Base-by-base conservation (phyloP, 2,888 invertebrate species). In the Crematogaster levior region DNA sequence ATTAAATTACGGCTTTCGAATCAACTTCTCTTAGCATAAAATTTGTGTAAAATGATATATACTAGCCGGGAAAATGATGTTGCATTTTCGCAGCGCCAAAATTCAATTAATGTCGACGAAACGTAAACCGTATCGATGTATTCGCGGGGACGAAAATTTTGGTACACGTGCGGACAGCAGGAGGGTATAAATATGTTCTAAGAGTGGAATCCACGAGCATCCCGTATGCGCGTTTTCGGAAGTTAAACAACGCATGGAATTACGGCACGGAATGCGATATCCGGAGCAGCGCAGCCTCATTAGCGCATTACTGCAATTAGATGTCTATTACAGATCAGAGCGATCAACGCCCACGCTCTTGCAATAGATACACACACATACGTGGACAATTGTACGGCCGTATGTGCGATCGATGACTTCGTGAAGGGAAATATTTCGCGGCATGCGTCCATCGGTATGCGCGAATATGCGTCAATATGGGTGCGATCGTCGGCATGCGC, bases 291-390 rank as follows among this genome's bases (percentile, higher is more conserved):
- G 82, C 83, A 81, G 83, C 83, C 85, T 86, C 84, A 82, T 89
- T 89, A 86, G 84, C 79, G 85, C 79, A 89, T 89, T 88, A 88
- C 60, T 83, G 85, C 86, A 88, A 89, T 89, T 89, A 89, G 89
- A 89, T 85, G 85, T 88, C 88, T 86, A 85, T 86, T 89, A 85
- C 84, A 84, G 89, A 85, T 85, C 82, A 68, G 61, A 48, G 60
- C 77, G 83, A 81, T 83, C 81, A 82, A 77, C 72, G 66, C 58
- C 21, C 66, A 18, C 43, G 66, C 56, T 56, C 40, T 53, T 30
- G 18, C 34, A 9, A 30, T 5, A 24, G n/a, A n/a, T 37, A 10
- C 34, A 12, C 40, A 9, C 24, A 6, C 48, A 1, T 46, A 21
- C 21, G 1, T 37, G 12, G n/a, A 9, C 51, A 15, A 27, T 53